Base-by-base conservation (phyloP, 2,797 vertebrate genomes). In the Geotrypetes seraphini region DNA sequence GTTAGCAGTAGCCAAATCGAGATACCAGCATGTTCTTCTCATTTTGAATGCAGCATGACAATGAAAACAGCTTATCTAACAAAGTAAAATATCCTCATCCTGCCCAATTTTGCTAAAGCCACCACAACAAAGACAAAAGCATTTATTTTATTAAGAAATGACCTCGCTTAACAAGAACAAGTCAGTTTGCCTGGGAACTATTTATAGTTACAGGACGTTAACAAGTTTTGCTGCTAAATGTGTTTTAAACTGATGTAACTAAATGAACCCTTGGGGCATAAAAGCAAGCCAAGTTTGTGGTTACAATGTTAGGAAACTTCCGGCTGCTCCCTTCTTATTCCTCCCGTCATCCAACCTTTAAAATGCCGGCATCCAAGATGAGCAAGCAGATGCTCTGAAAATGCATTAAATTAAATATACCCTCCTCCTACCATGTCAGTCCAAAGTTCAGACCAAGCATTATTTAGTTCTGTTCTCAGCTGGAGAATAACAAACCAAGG, bases 371-470 rank as follows among this genome's bases (percentile, higher is more conserved):
- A 78, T 67, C 67, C 53, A 59, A 68, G 57, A 76, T 69, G 81
- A 84, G 84, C 84, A 79, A 75, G 63, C 73, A 82, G 72, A 81
- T 66, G 74, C 71, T 81, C 87, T 86, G 88, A 85, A 86, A 79
- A 77, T 77, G 75, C 80, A 88, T 86, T 87, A 84, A 83, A 84
- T 89, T 85, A 88, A 88, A 88, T 83, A 85, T 75, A 79, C 79
- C 82, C 86, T 81, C 81, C 81, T 80, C 79, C 81, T 84, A 84
- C 81, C 84, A 83, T 79, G 86, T 85, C 80, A 82, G 81, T 85
- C 78, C 84, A 81, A 87, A 86, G 83, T 84, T 82, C 79, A 85
- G 82, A 69, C 81, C 70, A 76, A 82, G 81, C 88, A 81, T 87
- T 87, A 87, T 86, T 87, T 79, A 81, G 81, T 84, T 85, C 75